Conservation (phyloP, 1,140 invertebrate genomes). For the Ceratosolen fusciceps region DNA sequence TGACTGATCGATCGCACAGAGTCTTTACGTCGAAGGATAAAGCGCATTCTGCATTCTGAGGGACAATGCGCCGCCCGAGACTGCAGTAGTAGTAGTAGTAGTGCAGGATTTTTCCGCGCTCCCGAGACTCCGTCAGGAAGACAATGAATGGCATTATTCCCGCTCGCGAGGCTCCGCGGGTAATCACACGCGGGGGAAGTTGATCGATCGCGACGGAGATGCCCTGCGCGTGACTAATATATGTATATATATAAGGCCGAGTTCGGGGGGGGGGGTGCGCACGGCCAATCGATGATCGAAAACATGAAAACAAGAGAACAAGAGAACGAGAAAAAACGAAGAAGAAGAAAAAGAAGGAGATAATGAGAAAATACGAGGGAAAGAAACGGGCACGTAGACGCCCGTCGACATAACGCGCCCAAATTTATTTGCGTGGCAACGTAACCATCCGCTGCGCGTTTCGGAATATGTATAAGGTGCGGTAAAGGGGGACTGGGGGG, state of each 20-base stretch:
- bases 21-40: no score
- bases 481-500: background rate
- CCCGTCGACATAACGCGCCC: background rate
- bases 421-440: conserved; percentile 23
- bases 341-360: no score
- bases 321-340: no score
- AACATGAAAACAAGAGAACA: no score
- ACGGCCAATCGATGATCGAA: background rate
- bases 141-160: background rate
- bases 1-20: no score
- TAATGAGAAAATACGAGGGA: no score
- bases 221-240: conserved; percentile 31
- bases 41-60: no score
- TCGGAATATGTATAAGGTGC: conserved; percentile 19
- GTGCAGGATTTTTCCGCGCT: background rate
- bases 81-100: no score
- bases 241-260: no score
- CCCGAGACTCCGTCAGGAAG: background rate
- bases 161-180: background rate
- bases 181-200: conserved; percentile 25
- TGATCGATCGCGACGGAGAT: conserved; percentile 12
- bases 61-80: no score
- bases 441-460: conserved; percentile 13
- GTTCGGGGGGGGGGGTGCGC: no score
- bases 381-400: background rate